These are phyloP conservation scores for Amblyopsis rosae DNA, from an alignment of 2,113 vertebrate species.

Conservation along the genomic window DNA sequence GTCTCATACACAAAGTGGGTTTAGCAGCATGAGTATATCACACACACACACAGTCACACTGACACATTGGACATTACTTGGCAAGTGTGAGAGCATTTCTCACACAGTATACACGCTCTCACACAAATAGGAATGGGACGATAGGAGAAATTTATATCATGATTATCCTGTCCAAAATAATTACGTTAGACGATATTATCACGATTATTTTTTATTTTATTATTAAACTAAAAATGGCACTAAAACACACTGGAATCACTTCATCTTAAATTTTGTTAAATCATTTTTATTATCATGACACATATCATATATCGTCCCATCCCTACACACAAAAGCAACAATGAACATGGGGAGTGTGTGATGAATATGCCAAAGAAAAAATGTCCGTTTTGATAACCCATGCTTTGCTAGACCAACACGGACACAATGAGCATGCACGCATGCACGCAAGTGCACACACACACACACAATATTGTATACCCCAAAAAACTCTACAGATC, in stretches of 20 bases:
- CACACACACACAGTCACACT: conserved; percentile 30
- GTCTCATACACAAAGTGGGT: background rate
- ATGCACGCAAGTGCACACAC: background rate
- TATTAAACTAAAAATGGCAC: too few relatives aligned
- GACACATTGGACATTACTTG: conserved; percentile 6
- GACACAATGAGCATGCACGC: conserved; percentile 4
- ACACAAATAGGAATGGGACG: too few relatives aligned
- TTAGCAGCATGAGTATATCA: background rate
- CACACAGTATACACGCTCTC: background rate
- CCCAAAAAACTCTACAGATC: background rate
- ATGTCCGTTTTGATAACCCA: conserved; percentile 48
- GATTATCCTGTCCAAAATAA: too few relatives aligned
- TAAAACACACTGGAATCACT: too few relatives aligned
- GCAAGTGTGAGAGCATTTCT: background rate
- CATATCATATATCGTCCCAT: background rate
- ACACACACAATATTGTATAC: background rate
- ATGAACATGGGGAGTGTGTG: conserved; percentile 58
- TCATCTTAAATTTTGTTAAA: too few relatives aligned
- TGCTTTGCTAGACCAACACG: conserved; percentile 48
- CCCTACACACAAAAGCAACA: conserved; percentile 41
- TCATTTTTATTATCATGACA: too few relatives aligned
- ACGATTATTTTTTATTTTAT: too few relatives aligned
- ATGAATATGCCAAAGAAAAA: conserved; percentile 40
- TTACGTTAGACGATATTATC: too few relatives aligned
- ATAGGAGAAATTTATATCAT: too few relatives aligned